Conservation (phyloP, 2,888 invertebrate genomes). For the Leucophenga montana region DNA sequence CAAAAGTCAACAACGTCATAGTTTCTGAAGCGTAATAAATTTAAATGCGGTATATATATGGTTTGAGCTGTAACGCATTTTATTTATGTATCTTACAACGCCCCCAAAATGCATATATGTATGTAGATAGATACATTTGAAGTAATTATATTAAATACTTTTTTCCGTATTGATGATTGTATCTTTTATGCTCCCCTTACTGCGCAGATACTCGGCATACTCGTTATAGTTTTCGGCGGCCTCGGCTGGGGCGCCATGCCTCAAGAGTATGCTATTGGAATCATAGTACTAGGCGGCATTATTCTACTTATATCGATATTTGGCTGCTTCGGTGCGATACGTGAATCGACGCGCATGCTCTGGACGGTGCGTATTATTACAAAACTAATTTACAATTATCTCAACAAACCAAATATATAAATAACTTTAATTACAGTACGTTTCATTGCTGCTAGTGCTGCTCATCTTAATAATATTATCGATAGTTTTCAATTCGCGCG, state of each 20-base stretch:
- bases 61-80: not conserved
- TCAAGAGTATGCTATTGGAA: slow-evolving; percentile 60
- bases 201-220: slow-evolving; percentile 60
- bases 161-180: not conserved
- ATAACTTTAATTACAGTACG: slow-evolving; percentile 48
- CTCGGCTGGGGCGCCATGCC: slow-evolving; percentile 68
- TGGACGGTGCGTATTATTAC: slow-evolving; percentile 56
- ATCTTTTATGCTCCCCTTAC: not conserved
- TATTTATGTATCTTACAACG: too few relatives aligned
- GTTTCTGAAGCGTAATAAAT: not conserved
- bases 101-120: not conserved
- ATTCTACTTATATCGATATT: slow-evolving; percentile 63
- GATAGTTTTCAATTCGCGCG: slow-evolving; percentile 53
- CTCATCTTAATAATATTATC: slow-evolving; percentile 53
- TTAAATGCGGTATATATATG: slow-evolving; percentile 11
- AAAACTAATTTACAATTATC: not conserved
- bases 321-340: slow-evolving; percentile 64
- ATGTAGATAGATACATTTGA: not conserved
- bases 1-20: slow-evolving; percentile 39
- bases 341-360: slow-evolving; percentile 64
- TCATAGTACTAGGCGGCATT: slow-evolving; percentile 57
- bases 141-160: too few relatives aligned
- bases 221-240: slow-evolving; percentile 58
- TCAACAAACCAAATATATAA: not conserved
- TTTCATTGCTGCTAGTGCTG: slow-evolving; percentile 53